phyloP scores from a whole-genome alignment of 2,888 invertebrate genomes.

The Drosophila percnosoma region DNA sequence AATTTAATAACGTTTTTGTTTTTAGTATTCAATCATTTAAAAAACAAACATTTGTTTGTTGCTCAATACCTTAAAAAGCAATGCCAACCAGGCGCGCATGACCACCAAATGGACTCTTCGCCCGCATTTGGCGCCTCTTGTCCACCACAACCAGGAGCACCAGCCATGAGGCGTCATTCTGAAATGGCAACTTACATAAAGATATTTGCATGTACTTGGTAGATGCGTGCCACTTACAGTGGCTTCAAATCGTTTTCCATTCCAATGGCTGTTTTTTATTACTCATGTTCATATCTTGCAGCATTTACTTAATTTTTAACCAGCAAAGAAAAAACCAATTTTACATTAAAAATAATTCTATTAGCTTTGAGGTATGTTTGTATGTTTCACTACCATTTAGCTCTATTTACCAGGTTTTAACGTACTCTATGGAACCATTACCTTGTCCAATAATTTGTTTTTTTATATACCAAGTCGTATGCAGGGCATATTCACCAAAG shows the following conservation, averaged over 20 bases:
- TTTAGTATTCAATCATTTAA: slow-evolving; percentile 47
- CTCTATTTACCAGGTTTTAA: background rate
- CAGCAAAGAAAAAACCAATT: too few relatives aligned
- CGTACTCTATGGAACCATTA: background rate
- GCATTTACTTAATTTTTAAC: too few relatives aligned
- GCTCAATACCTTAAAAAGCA: slow-evolving; percentile 75
- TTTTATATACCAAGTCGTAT: background rate
- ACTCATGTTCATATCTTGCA: background rate
- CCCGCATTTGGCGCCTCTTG: slow-evolving; percentile 43
- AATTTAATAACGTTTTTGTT: slow-evolving; percentile 51
- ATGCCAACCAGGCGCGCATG: slow-evolving; percentile 72
- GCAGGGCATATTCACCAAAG: background rate
- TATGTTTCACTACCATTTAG: background rate
- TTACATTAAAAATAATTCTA: background rate
- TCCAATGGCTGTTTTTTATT: background rate
- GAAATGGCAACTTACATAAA: slow-evolving; percentile 6
- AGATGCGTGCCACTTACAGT: slow-evolving; percentile 2
- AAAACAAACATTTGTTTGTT: slow-evolving; percentile 68
- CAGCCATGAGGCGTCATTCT: slow-evolving; percentile 12
- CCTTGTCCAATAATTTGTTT: background rate
- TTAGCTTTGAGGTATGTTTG: background rate
- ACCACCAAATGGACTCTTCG: slow-evolving; percentile 23
- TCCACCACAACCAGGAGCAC: slow-evolving; percentile 39
- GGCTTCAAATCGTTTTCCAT: background rate
- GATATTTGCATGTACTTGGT: background rate